Percentiles rank a stretch among this genome's conserved stretches.
These are phyloP conservation scores for Brenthis ino DNA, from an alignment of 2,888 invertebrate genomes.

Conservation along the genomic window DNA sequence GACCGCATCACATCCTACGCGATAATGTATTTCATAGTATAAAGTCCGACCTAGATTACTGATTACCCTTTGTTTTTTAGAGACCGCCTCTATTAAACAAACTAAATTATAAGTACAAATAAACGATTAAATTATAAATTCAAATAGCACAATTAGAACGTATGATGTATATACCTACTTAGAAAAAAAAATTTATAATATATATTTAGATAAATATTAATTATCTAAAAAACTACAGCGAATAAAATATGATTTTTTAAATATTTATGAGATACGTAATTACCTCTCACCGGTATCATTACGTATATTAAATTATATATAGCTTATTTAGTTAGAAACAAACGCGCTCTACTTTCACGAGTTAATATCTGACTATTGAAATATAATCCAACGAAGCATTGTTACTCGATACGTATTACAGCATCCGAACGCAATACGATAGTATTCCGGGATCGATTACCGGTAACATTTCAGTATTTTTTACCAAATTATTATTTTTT, in stretches of 20 bases:
- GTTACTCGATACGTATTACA: conserved; percentile 36
- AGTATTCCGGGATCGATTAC: conserved; percentile 29
- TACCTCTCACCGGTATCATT: conserved; percentile 16
- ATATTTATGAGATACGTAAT: conserved; percentile 5
- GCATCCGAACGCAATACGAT: conserved; percentile 31
- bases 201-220: too few relatives aligned
- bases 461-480: neutral
- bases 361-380: conserved; percentile 35
- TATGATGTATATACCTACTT: too few relatives aligned
- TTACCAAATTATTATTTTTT: too few relatives aligned
- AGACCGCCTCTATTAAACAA: too few relatives aligned
- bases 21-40: too few relatives aligned
- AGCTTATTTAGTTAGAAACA: conserved; percentile 26
- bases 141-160: too few relatives aligned
- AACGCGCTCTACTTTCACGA: conserved; percentile 39
- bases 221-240: neutral
- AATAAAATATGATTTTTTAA: neutral
- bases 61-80: too few relatives aligned
- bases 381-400: conserved; percentile 36
- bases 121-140: too few relatives aligned
- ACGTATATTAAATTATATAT: conserved; percentile 23
- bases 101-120: too few relatives aligned
- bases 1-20: too few relatives aligned
- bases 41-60: too few relatives aligned
- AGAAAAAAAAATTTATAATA: too few relatives aligned